Conservation (phyloP, 1,140 invertebrate species). For the Probaryconus sp. region DNA sequence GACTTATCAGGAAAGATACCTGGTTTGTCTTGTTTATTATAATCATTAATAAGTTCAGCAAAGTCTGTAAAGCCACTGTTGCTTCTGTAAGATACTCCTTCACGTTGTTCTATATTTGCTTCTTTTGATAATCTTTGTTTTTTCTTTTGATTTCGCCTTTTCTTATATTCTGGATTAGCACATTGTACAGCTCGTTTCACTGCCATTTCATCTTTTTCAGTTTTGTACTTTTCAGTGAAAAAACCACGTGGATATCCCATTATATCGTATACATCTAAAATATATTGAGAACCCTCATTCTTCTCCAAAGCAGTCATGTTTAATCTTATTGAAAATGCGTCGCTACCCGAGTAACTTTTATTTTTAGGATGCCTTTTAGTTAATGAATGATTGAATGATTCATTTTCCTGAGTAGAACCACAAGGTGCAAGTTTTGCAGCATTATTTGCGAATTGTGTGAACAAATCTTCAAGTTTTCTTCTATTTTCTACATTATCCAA, state of each 20-base stretch:
- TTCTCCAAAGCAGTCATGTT: conserved; percentile 14
- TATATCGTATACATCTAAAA: background rate
- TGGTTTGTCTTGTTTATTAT: too few relatives aligned
- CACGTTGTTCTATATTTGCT: background rate
- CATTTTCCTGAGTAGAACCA: conserved; percentile 12
- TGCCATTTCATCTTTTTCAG: background rate
- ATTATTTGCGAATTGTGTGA: background rate
- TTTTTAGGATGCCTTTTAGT: conserved; percentile 13
- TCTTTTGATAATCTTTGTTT: background rate
- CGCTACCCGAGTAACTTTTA: background rate
- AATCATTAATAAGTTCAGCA: background rate
- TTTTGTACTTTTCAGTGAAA: background rate
- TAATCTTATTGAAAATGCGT: background rate
- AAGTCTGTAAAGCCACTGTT: background rate
- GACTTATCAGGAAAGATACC: too few relatives aligned
- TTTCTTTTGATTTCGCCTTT: background rate
- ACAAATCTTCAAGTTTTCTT: conserved; percentile 6
- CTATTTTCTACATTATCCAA: background rate
- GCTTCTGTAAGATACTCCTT: background rate
- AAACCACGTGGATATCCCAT: background rate
- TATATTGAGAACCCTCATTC: background rate
- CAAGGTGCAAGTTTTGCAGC: conserved; percentile 1
- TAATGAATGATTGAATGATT: conserved; percentile 10
- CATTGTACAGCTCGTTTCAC: background rate
- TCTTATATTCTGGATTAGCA: background rate